These are phyloP conservation scores for Oceanites oceanicus DNA, from an alignment of 2,113 vertebrate species.

Conservation along the genomic window DNA sequence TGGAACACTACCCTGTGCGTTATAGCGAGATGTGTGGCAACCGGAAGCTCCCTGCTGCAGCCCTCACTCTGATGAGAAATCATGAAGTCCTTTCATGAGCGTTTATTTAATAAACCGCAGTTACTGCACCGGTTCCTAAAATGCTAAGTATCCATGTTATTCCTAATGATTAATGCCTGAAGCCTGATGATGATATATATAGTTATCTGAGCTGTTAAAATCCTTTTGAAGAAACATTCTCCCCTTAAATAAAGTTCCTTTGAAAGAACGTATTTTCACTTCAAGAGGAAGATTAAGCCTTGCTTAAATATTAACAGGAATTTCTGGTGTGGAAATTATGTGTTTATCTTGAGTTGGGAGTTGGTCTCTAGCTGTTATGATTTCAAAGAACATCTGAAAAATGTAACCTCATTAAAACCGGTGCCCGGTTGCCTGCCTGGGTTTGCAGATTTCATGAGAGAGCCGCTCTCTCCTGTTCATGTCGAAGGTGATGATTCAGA, in stretches of 20 bases:
- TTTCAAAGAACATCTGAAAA: slow-evolving; percentile 25
- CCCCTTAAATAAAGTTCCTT: neutral
- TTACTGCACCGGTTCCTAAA: neutral
- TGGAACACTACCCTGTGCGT: neutral
- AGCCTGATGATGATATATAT: neutral
- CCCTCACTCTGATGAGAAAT: neutral
- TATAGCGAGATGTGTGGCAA: neutral
- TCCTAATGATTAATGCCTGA: neutral
- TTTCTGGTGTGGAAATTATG: neutral
- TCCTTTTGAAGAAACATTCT: neutral
- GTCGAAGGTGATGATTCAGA: rapidly evolving
- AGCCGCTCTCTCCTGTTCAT: neutral
- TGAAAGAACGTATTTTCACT: neutral
- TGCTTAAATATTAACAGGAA: slow-evolving; percentile 13
- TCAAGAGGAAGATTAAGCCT: neutral
- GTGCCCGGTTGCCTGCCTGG: neutral
- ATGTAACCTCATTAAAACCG: neutral
- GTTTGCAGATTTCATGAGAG: neutral
- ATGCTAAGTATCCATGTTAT: neutral
- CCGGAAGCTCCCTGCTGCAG: neutral
- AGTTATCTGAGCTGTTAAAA: neutral
- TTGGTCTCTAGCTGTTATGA: neutral
- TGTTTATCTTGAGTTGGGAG: slow-evolving; percentile 1
- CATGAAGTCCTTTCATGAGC: neutral
- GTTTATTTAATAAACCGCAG: neutral